Base-by-base conservation (phyloP, 1,140 invertebrate genomes). In the Ruditapes philippinarum region DNA sequence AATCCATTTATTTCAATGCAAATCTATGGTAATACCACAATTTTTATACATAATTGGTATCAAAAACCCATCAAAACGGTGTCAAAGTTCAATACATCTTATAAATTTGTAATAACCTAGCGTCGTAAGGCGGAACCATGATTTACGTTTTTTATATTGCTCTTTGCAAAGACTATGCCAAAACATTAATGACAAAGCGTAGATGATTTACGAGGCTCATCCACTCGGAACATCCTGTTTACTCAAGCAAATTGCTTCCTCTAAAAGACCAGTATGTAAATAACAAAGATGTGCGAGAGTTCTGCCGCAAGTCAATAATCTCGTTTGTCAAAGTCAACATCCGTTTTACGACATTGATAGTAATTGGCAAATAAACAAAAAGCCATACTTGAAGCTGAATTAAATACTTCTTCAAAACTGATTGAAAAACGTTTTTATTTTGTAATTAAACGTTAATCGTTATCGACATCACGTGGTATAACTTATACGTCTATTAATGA, bases 201-300 rank as follows among this genome's bases (percentile, higher is more conserved):
- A 11, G 5, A n/a, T 70, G 65, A 70, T 70, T 70, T 70, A 70
- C 65, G 65, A 70, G 25, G 0, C 33, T 17, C 11, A 38, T 38
- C 14, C 0, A 22, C 9, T 22, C 33, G 33, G 33, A 36, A 25
- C 22, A 17, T 38, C 14, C 14, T 70, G 36, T 70, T 70, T 70
- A 70, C 65, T 70, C 28, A 70, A 12, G 65, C 7, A 38, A 70
- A 70, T 70, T 70, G 22, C 65, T 70, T 70, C 65, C 17, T 38
- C 65, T 4, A 14, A 70, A 38, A 36, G 65, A 38, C 33, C 65
- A n/a, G 65, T 70, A 70, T 70, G 65, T 38, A 70, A 70, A 70
- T 70, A 70, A 70, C 33, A 36, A 70, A 70, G 33, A 36, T 36
- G 14, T 70, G 65, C 36, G 65, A 38, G 31, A 70, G 3, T 70